Evolutionary conservation across 2,113 vertebrate genomes (phyloP).

Genomic region (Tachysurus vachellii): DNA sequence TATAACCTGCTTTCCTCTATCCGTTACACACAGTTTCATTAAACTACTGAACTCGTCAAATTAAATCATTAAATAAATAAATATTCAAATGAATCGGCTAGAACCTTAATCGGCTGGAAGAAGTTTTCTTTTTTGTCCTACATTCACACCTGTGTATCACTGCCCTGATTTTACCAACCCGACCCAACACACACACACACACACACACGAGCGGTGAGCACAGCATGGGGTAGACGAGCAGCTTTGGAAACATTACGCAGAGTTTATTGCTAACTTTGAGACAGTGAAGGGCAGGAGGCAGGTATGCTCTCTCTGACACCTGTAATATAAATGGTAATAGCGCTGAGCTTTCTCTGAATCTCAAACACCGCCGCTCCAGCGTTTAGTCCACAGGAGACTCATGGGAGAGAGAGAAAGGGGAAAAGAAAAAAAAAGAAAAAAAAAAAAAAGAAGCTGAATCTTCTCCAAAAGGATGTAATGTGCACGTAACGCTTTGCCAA

Average conservation of each 20-base stretch:
- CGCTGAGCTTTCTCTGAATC: slow-evolving; percentile 45
- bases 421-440: no score
- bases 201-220: background rate
- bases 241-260: slow-evolving; percentile 42
- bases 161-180: slow-evolving; percentile 21
- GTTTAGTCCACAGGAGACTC: slow-evolving; percentile 35
- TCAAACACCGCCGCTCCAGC: slow-evolving; percentile 23
- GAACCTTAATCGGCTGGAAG: background rate
- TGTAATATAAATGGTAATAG: slow-evolving; percentile 63
- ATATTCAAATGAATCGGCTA: background rate
- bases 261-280: slow-evolving; percentile 46
- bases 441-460: background rate
- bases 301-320: slow-evolving; percentile 41
- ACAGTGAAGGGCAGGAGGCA: slow-evolving; percentile 42
- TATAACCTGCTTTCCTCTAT: background rate
- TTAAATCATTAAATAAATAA: background rate
- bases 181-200: slow-evolving; percentile 7
- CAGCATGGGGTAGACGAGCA: slow-evolving; percentile 22
- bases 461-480: slow-evolving; percentile 28
- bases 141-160: slow-evolving; percentile 7
- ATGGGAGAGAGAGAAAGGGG: background rate
- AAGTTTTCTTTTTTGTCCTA: background rate
- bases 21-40: background rate
- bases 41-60: no score
- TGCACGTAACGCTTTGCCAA: slow-evolving; percentile 48